Conservation (phyloP, 1,140 invertebrate species). For the Sycophaga agraensis region DNA sequence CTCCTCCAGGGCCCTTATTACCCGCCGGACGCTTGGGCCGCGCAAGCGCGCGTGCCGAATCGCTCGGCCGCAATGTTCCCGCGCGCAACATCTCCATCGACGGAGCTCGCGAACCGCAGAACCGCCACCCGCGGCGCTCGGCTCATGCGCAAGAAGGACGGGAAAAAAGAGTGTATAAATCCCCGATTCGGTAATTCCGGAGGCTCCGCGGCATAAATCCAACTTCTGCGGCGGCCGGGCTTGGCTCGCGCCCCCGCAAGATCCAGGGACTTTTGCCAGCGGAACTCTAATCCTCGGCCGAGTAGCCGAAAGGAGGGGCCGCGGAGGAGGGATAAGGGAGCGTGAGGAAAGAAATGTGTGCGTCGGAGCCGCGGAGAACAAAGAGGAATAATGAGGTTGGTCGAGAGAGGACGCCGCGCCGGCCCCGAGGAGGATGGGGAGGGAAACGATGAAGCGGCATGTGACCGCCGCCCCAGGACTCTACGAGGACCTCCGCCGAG, state of each 20-base stretch:
- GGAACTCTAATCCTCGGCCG: slow-evolving; percentile 14
- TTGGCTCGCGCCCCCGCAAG: slow-evolving; percentile 44
- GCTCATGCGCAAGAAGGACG: too few relatives aligned
- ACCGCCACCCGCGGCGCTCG: too few relatives aligned
- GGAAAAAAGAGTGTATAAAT: slow-evolving; percentile 47
- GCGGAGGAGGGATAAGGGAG: neutral
- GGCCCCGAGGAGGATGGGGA: too few relatives aligned
- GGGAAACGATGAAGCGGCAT: neutral
- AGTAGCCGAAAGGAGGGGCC: neutral
- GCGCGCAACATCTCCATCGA: too few relatives aligned
- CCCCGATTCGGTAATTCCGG: slow-evolving; percentile 54
- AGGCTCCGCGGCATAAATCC: slow-evolving; percentile 54
- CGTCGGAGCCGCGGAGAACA: neutral
- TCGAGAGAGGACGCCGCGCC: neutral
- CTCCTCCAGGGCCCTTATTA: too few relatives aligned
- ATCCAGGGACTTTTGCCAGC: slow-evolving; percentile 54
- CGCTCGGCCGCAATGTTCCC: too few relatives aligned
- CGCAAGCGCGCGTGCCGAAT: too few relatives aligned
- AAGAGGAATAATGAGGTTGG: slow-evolving; percentile 19
- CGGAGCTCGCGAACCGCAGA: too few relatives aligned
- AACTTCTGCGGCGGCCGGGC: slow-evolving; percentile 49
- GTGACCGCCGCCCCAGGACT: too few relatives aligned
- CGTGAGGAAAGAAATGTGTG: neutral
- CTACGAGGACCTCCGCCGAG: too few relatives aligned
- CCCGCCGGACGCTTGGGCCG: too few relatives aligned